Percentiles rank a stretch among this genome's conserved stretches.
Conservation (phyloP, 2,888 invertebrate species). For the Nomada lathburiana region DNA sequence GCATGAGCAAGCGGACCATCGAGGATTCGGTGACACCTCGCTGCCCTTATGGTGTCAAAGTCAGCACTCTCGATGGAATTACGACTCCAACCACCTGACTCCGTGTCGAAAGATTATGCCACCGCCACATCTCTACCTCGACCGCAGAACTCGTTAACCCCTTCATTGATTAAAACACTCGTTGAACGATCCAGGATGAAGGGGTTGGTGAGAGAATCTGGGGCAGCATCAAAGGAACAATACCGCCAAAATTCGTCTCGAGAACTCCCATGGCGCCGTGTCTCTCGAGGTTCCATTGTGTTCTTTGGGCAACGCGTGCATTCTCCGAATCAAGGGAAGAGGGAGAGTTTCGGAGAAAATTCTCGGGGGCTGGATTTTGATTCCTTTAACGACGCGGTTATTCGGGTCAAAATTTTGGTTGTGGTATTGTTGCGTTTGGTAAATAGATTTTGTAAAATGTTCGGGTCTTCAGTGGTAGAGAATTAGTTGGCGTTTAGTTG, state of each 20-base stretch:
- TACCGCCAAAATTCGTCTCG: slow-evolving; percentile 67
- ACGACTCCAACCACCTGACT: slow-evolving; percentile 74
- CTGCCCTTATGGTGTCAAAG: slow-evolving; percentile 79
- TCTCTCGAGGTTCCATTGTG: slow-evolving; percentile 7
- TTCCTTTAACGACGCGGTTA: too few relatives aligned
- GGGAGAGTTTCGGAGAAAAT: background rate
- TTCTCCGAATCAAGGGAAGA: background rate
- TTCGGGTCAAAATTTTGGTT: too few relatives aligned
- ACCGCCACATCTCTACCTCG: slow-evolving; percentile 30
- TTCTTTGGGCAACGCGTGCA: background rate
- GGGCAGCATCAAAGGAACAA: slow-evolving; percentile 34
- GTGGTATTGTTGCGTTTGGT: too few relatives aligned
- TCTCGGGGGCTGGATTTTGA: too few relatives aligned
- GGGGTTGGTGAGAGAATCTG: slow-evolving; percentile 23
- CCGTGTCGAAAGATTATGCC: slow-evolving; percentile 73
- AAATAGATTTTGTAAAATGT: too few relatives aligned
- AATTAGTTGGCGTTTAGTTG: too few relatives aligned
- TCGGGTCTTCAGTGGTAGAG: too few relatives aligned
- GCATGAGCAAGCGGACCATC: slow-evolving; percentile 19
- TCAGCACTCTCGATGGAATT: slow-evolving; percentile 60
- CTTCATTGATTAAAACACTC: slow-evolving; percentile 55
- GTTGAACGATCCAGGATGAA: slow-evolving; percentile 6
- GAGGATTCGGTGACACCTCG: slow-evolving; percentile 69
- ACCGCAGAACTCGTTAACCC: slow-evolving; percentile 72
- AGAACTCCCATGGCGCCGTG: slow-evolving; percentile 61